Base-by-base conservation (phyloP, 2,888 invertebrate species). In the Agapostemon virescens region DNA sequence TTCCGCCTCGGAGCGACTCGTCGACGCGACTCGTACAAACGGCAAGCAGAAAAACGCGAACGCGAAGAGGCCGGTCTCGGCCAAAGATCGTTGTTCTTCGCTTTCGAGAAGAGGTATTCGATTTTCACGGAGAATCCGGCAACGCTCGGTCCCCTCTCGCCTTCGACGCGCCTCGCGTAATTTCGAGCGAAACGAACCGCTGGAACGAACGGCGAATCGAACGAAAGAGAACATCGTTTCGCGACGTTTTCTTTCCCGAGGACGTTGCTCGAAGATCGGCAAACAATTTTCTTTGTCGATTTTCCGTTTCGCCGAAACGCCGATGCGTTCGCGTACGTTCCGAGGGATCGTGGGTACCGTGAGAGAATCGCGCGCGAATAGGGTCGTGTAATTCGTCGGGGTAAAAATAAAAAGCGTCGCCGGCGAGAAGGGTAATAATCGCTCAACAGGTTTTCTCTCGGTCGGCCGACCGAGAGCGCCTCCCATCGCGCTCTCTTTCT, bases 361-460 rank as follows among this genome's bases (percentile, higher is more conserved):
- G 26, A 26, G 58, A 63, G 42, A 45, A 71, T 30, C 30, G 13
- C 38, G 26, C 42, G 55, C 30, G 61, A 36, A 63, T 33, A 15
- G 61, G 61, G 33, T 63, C 61, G 61, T 45, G n/a, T 42, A 49
- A 69, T 38, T 42, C 66, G 64, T 13, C 68, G 55, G 30, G 42
- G 6, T 49, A 71, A 69, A 79, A 67, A 52, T 61, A 36, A 23
- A 15, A 45, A n/a, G 55, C 26, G 63, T 33, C 58, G 42, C 38
- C 13, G 42, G 49, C 42, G 49, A 61, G 78, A 52, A 76, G 64
- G 66, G 73, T 80, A 80, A 86, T 78, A 81, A 85, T 86, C 80
- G 72, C 71, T 86, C 86, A 86, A 86, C 86, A 85, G 85, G 85
- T 86, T 81, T 73, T 83, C 75, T 70, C 68, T 74, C 68, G 73